Base-by-base conservation (phyloP, 64 coral and sea anemone species). In the Stylophora pistillata region DNA sequence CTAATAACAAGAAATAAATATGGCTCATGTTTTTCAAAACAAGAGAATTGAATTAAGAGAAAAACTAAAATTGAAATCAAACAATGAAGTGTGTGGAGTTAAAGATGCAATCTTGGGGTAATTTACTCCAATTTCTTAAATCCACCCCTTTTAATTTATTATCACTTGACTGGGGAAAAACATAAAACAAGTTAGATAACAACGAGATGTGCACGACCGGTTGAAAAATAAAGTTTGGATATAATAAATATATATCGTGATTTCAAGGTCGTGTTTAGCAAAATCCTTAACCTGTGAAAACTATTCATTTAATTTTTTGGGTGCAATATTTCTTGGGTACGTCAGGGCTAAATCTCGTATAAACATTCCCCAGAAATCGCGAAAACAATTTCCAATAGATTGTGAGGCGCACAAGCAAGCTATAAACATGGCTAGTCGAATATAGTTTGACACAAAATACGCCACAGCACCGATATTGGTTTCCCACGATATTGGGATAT, bases 391-490 rank as follows among this genome's bases (percentile, higher is more conserved):
- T 30, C 15, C 9, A 26, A 25, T 53, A 47, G 18, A 34, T 84
- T 70, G 80, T 23, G 61, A 26, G 62, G 80, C 3, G 34, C 80
- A 55, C 23, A 13, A 47, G 37, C 37, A 3, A 68, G 17, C 23
- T 70, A 68, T 37, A 29, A 69, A 84, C 61, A 59, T n/a, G 64
- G 64, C 64, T 25, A 68, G 23, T 68, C 64, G 26, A 76, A 47
- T 4, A 17, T 23, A 76, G 52, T 53, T 76, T 53, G 30, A 20
- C 53, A 23, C 53, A 21, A 10, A 15, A 41, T 33, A 76, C 20
- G 73, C 31, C 20, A 53, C 53, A 30, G 37, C 15, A 41, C n/a
- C 62, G 80, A 84, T 84, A 84, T 84, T 84, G 80, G 61, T 41
- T 84, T 23, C 31, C 29, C 13, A 25, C 9, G 15, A 79, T 26